These are phyloP conservation scores for Pachycephala philippinensis DNA, from an alignment of 2,113 vertebrate species.

Conservation along the genomic window DNA sequence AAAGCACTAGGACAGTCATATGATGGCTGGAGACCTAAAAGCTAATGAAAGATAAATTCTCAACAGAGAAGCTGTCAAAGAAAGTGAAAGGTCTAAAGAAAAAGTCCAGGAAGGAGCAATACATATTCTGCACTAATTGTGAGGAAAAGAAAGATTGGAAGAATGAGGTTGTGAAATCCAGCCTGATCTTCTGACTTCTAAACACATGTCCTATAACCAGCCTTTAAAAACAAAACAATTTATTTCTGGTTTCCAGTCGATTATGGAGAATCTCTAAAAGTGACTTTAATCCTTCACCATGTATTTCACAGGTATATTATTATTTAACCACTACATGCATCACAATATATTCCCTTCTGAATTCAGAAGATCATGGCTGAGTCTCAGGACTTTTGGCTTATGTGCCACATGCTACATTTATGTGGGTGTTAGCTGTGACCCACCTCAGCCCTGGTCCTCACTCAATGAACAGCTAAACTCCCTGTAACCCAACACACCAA, in stretches of 20 bases:
- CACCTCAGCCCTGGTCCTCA: background rate
- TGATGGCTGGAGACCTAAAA: conserved; percentile 14
- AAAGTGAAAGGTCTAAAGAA: background rate
- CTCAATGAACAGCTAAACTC: background rate
- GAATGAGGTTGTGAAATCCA: background rate
- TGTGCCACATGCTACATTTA: background rate
- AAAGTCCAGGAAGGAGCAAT: background rate
- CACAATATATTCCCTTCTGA: background rate
- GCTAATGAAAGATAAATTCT: conserved; percentile 61
- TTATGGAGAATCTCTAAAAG: background rate
- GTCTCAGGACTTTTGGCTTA: background rate
- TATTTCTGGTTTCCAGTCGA: background rate
- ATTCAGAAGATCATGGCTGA: background rate
- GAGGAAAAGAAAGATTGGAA: background rate
- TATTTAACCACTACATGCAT: background rate
- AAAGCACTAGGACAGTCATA: background rate
- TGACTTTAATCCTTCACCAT: background rate
- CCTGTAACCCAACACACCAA: background rate
- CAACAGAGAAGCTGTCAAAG: conserved; percentile 7
- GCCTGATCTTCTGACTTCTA: background rate
- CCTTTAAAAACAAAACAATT: conserved; percentile 1
- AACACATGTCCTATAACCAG: background rate
- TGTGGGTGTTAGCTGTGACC: background rate
- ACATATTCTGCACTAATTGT: background rate
- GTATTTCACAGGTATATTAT: background rate